Conservation (phyloP, 2,113 vertebrate genomes). For the Arenaria interpres region DNA sequence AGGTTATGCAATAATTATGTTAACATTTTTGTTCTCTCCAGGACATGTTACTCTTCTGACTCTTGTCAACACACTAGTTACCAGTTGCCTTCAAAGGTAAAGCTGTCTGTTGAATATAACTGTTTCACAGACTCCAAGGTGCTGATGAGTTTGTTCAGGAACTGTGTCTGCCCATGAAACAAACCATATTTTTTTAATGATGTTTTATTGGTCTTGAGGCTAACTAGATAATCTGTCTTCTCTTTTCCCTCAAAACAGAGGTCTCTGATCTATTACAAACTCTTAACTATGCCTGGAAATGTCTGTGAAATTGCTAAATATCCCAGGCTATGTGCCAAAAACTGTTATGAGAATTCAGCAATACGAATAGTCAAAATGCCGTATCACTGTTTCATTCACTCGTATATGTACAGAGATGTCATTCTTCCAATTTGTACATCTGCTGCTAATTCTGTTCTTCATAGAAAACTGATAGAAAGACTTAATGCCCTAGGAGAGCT, state of each 20-base stretch:
- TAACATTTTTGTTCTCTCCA: neutral
- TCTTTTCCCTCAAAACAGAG: neutral
- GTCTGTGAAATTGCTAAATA: neutral
- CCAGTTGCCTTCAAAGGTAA: neutral
- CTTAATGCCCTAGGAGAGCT: neutral
- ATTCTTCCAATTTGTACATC: neutral
- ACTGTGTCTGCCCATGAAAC: neutral
- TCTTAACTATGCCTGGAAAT: neutral
- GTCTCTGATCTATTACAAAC: neutral
- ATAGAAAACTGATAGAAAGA: neutral
- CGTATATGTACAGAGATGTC: rapidly evolving
- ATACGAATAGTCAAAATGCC: neutral
- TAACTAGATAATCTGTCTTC: neutral
- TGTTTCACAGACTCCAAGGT: neutral
- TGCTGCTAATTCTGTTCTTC: neutral
- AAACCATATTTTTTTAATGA: neutral
- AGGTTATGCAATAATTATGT: neutral
- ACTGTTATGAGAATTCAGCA: neutral
- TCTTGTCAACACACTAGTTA: neutral
- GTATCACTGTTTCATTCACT: neutral
- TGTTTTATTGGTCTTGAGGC: neutral
- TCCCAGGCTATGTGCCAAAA: neutral
- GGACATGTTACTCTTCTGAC: neutral
- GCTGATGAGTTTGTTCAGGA: neutral
- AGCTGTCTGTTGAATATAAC: neutral